Percentiles rank a stretch among this genome's conserved stretches.
Evolutionary conservation across 2,797 vertebrate species (phyloP).

Genomic region (Epinephelus malabaricus): DNA sequence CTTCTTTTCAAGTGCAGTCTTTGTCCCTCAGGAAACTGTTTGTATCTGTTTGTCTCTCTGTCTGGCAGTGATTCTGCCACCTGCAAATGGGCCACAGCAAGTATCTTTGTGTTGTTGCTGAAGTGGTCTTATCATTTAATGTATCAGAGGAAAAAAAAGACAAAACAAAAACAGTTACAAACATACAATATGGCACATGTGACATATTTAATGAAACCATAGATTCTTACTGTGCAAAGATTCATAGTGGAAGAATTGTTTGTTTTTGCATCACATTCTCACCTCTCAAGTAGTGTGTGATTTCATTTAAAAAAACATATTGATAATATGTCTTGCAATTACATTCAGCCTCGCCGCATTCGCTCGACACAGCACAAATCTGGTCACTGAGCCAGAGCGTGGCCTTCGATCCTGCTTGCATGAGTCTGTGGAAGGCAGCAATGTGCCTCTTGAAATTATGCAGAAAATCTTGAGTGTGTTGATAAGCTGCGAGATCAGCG

Average conservation of each 20-base stretch:
- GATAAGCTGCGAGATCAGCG: conserved; percentile 52
- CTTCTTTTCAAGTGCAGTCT: not conserved
- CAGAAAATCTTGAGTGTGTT: conserved; percentile 45
- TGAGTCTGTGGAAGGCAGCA: not conserved
- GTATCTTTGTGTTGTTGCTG: not conserved
- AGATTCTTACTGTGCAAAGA: not conserved
- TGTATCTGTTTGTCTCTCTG: not conserved
- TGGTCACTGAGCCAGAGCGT: conserved; percentile 25
- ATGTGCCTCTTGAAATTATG: conserved; percentile 49
- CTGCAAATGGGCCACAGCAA: not conserved
- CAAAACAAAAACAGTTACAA: not conserved
- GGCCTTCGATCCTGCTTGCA: conserved; percentile 37
- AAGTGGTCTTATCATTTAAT: not conserved
- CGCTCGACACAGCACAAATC: conserved; percentile 39
- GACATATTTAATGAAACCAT: not conserved
- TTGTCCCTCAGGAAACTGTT: not conserved
- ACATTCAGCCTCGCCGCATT: not conserved
- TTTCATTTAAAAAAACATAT: conserved; percentile 7
- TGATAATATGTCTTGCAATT: conserved; percentile 19
- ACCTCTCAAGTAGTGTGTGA: not conserved
- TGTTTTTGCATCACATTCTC: not conserved
- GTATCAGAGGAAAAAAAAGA: not conserved
- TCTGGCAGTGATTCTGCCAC: not conserved
- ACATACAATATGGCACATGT: not conserved
- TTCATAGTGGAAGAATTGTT: not conserved